Conservation (phyloP, 2,888 invertebrate genomes). For the Dryadula phaetusa region DNA sequence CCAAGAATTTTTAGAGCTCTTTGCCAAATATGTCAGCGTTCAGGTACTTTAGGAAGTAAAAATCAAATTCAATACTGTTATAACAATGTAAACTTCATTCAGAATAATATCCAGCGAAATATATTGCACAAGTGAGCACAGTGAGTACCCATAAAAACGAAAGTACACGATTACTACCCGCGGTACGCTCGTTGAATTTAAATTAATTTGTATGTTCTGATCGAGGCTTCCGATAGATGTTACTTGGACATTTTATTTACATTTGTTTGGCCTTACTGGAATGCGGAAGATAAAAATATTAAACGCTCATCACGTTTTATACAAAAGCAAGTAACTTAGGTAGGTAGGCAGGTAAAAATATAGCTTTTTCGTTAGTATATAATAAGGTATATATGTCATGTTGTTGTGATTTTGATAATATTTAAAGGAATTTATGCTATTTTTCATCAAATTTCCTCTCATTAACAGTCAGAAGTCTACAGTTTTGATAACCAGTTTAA, state of each 20-base stretch:
- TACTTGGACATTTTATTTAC: conserved; percentile 12
- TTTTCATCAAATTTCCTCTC: neutral
- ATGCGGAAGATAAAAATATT: conserved; percentile 27
- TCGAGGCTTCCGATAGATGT: conserved; percentile 7
- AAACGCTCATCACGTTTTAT: conserved; percentile 29
- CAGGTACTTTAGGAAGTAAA: conserved; percentile 30
- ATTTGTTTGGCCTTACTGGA: conserved; percentile 7
- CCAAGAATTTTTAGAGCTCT: conserved; percentile 25
- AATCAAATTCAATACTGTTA: conserved; percentile 23
- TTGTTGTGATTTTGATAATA: neutral
- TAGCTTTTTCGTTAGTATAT: neutral
- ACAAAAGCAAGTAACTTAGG: neutral
- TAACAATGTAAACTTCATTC: conserved; percentile 28
- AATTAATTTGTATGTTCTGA: conserved; percentile 32
- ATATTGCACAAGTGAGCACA: conserved; percentile 28
- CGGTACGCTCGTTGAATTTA: conserved; percentile 35
- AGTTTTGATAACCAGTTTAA: neutral
- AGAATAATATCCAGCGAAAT: conserved; percentile 22
- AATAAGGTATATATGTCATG: too few relatives aligned
- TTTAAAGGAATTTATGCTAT: neutral
- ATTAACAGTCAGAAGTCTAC: neutral
- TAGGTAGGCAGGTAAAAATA: too few relatives aligned
- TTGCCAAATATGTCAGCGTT: conserved; percentile 40
- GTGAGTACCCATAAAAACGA: conserved; percentile 34
- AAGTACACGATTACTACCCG: conserved; percentile 36